Percentiles rank a stretch among this genome's conserved stretches.
These are phyloP conservation scores for Phrynocephalus guinanensis DNA, from an alignment of 2,797 vertebrate species.

Conservation along the genomic window DNA sequence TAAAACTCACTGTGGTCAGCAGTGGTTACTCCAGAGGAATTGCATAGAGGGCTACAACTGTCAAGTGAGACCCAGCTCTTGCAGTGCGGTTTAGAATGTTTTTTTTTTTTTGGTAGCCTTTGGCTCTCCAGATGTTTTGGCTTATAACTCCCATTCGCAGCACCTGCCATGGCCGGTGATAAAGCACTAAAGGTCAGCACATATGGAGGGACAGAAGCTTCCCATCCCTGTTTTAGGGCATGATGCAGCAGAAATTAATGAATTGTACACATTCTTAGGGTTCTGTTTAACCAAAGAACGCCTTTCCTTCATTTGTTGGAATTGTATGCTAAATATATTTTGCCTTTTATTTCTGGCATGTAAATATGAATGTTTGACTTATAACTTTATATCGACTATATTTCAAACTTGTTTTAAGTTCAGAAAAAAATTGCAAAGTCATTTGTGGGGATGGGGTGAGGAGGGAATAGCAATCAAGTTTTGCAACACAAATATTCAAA, in stretches of 20 bases:
- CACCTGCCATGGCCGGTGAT: background rate
- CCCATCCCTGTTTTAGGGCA: background rate
- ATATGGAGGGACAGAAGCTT: background rate
- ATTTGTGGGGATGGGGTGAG: background rate
- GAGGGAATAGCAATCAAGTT: background rate
- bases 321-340: slow-evolving; percentile 23
- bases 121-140: background rate
- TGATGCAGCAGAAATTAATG: background rate
- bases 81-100: background rate
- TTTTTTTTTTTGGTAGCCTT: background rate
- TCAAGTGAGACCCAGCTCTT: background rate
- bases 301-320: background rate
- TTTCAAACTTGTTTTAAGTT: background rate
- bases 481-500: background rate
- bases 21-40: too few species aligned
- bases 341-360: slow-evolving; percentile 15
- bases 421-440: background rate
- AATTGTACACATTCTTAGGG: background rate
- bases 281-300: background rate
- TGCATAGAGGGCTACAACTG: background rate
- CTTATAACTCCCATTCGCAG: background rate
- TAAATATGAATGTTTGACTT: slow-evolving; percentile 5
- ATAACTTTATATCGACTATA: slow-evolving; percentile 7
- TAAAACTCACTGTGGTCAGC: too few species aligned
- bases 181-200: background rate